phyloP scores from a whole-genome alignment of 2,113 vertebrate species.

The Egretta garzetta region DNA sequence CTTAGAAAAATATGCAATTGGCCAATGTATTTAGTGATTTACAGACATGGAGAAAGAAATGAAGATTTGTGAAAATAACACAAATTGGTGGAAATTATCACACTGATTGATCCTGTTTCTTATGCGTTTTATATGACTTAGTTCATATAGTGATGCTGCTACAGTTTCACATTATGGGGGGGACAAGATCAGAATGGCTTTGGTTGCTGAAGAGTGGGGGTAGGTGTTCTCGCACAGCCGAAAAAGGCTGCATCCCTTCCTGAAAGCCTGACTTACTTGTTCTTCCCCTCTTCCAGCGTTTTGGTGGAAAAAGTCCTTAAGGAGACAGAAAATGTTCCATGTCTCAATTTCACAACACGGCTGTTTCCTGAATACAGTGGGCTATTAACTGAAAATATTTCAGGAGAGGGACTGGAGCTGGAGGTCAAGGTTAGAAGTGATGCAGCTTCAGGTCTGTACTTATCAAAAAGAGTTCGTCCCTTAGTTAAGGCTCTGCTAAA shows the following conservation, averaged over 20 bases:
- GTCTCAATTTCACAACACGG: background rate
- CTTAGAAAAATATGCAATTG: background rate
- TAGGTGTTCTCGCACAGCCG: background rate
- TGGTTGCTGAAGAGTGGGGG: background rate
- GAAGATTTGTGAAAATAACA: background rate
- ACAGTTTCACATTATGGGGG: fast-evolving
- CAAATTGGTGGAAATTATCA: background rate
- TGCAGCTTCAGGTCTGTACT: background rate
- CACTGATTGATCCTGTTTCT: background rate
- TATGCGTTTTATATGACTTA: background rate
- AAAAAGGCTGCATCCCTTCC: background rate
- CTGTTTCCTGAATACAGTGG: background rate
- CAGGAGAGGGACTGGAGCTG: background rate
- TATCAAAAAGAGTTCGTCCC: background rate
- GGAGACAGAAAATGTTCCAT: background rate
- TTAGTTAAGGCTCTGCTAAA: background rate
- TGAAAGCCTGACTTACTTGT: fast-evolving
- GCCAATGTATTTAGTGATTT: background rate
- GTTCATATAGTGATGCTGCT: background rate
- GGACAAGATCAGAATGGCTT: background rate
- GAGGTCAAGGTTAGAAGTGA: background rate
- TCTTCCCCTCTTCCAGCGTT: background rate
- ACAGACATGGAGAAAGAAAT: background rate
- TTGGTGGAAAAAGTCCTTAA: background rate
- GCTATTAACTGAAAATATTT: background rate